phyloP scores from a whole-genome alignment of 2,888 invertebrate genomes.

The Synergus umbraculus region DNA sequence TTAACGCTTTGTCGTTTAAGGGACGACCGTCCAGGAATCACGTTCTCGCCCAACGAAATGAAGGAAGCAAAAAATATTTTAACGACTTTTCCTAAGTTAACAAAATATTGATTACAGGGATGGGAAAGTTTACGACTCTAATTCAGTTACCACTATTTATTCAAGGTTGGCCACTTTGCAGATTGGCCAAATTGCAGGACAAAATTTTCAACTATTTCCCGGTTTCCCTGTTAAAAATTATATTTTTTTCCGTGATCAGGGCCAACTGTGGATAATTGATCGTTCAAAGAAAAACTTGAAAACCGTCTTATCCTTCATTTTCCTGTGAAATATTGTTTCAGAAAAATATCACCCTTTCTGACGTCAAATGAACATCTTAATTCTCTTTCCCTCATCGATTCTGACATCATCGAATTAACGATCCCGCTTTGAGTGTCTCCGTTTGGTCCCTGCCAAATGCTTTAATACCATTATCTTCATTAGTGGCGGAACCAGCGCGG shows the following conservation, averaged over 20 bases:
- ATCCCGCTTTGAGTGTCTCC: constrained; percentile 63
- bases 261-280: too few species aligned
- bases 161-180: neutral
- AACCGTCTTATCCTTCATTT: too few species aligned
- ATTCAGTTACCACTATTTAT: neutral
- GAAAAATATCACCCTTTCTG: too few species aligned
- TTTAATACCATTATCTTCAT: constrained; percentile 77
- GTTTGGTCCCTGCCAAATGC: constrained; percentile 64
- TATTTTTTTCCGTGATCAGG: too few species aligned
- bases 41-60: constrained; percentile 1
- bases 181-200: too few species aligned
- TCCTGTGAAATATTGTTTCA: too few species aligned
- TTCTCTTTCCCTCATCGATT: constrained; percentile 56
- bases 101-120: neutral
- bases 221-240: too few species aligned
- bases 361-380: neutral
- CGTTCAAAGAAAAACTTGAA: too few species aligned
- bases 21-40: constrained; percentile 32
- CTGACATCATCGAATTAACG: constrained; percentile 68
- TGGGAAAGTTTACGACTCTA: constrained; percentile 13
- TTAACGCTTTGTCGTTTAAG: constrained; percentile 66
- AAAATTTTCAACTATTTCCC: too few species aligned
- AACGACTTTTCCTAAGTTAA: constrained; percentile 21
- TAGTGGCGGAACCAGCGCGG: constrained; percentile 69
- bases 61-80: constrained; percentile 2